These are phyloP conservation scores for Craniophora ligustri DNA, from an alignment of 2,888 invertebrate genomes.

Conservation along the genomic window DNA sequence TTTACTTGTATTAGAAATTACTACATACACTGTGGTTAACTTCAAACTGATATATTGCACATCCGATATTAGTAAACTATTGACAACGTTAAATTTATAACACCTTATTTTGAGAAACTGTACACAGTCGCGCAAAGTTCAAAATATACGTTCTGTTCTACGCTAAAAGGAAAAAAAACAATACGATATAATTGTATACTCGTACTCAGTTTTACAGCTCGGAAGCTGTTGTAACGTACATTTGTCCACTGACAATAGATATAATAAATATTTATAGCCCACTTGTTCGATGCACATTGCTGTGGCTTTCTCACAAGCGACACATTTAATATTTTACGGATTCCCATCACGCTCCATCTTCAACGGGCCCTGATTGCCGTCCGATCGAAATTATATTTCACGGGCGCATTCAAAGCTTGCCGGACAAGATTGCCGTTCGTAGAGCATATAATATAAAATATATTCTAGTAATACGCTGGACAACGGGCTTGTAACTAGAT, in stretches of 20 bases:
- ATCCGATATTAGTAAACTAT: too few relatives aligned
- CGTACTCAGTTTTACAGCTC: constrained; percentile 18
- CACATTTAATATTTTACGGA: constrained; percentile 84
- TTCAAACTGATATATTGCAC: too few relatives aligned
- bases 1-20: too few relatives aligned
- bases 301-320: constrained; percentile 61
- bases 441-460: constrained; percentile 51
- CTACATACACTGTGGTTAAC: too few relatives aligned
- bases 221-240: constrained; percentile 16
- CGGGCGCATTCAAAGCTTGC: constrained; percentile 84
- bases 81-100: too few relatives aligned
- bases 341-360: constrained; percentile 87
- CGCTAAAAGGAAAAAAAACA: neutral
- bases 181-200: constrained; percentile 3
- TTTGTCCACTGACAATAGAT: constrained; percentile 52
- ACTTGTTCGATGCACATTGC: constrained; percentile 61
- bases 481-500: constrained; percentile 37
- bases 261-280: constrained; percentile 61
- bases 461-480: constrained; percentile 42
- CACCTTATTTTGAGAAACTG: too few relatives aligned
- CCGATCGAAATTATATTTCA: constrained; percentile 88
- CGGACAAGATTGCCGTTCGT: constrained; percentile 81
- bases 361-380: constrained; percentile 88
- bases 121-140: too few relatives aligned
- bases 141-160: too few relatives aligned